Base-by-base conservation (phyloP, 2,113 vertebrate genomes). In the Cephalophus harveyi region DNA sequence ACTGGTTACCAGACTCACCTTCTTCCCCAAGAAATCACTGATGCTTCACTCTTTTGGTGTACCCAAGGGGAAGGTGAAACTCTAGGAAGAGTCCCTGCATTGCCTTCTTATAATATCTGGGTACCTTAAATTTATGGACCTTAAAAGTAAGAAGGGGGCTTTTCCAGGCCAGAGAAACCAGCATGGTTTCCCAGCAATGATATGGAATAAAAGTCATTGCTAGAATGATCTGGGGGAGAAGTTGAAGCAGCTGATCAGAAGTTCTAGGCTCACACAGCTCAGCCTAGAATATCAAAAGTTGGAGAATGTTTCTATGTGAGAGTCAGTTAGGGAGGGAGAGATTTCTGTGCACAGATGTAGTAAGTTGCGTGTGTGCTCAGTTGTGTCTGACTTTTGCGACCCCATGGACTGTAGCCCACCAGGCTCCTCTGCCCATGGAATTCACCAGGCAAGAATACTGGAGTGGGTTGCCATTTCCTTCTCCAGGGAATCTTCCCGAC, bases 1-100 rank as follows among this genome's bases (percentile, higher is more conserved):
- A n/a, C 23, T 92, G n/a, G 52, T 92, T 94, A 81, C n/a, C 25
- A 93, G 46, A 54, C 59, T 94, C 30, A 74, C 79, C 46, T 40
- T 84, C 27, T 94, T 81, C 43, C 83, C 52, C 43, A 94, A 89
- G 59, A 93, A 96, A 95, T 93, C 33, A 76, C 19, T 55, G 40
- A 92, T 96, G 81, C 92, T 15, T 87, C 16, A 83, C 8, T 15
- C 15, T 88, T 83, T 92, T 59, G 33, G 64, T 81, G 0, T 94
- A 71, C 46, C 57, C 30, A 89, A 21, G 36, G 43, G 28, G 28
- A 74, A 82, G 33, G 59, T 82, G 46, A 48, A 83, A 93, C n/a
- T 57, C 76, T 96, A 74, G 59, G 57, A 50, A 94, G 43, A 95
- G 57, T 84, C 43, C 64, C 88, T 87, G 54, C 87, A 76, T 78